These are phyloP conservation scores for Crotalus tigris DNA, from an alignment of 2,113 vertebrate species.

Conservation along the genomic window DNA sequence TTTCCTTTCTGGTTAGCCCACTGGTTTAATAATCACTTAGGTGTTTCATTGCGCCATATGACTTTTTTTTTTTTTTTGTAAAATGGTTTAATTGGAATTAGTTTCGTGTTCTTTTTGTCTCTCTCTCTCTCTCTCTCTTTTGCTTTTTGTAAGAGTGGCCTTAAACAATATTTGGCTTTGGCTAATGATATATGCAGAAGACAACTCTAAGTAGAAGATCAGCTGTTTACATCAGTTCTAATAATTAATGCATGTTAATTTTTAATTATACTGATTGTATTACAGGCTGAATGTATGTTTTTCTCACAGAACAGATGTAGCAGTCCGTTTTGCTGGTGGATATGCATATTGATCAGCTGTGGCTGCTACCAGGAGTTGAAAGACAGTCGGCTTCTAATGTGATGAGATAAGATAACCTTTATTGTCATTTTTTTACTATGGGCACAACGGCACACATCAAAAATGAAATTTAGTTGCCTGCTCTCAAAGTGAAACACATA, in stretches of 20 bases:
- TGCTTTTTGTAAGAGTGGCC: slow-evolving; percentile 69
- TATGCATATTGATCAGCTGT: slow-evolving; percentile 78
- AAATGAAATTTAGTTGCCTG: too few relatives aligned
- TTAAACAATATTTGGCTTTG: slow-evolving; percentile 81
- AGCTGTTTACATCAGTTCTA: slow-evolving; percentile 93
- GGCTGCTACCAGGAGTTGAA: slow-evolving; percentile 71
- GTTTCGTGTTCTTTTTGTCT: slow-evolving; percentile 64
- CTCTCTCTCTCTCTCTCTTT: background rate
- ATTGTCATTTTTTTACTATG: too few relatives aligned
- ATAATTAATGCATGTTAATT: slow-evolving; percentile 99
- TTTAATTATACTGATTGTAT: slow-evolving; percentile 97
- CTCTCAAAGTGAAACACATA: too few relatives aligned
- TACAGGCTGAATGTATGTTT: slow-evolving; percentile 87
- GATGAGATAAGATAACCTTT: too few relatives aligned
- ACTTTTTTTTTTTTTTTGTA: slow-evolving; percentile 64
- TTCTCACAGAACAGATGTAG: slow-evolving; percentile 84
- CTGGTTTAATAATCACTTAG: slow-evolving; percentile 63
- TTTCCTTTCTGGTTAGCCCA: slow-evolving; percentile 62
- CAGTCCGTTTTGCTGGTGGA: slow-evolving; percentile 79
- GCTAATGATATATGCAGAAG: slow-evolving; percentile 90
- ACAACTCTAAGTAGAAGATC: slow-evolving; percentile 92
- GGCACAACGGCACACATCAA: too few relatives aligned
- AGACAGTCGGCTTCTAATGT: slow-evolving; percentile 58
- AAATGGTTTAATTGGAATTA: slow-evolving; percentile 76
- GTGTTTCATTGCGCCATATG: slow-evolving; percentile 66